phyloP scores from a whole-genome alignment of 2,888 invertebrate species.

The Boloria euphrosyne region DNA sequence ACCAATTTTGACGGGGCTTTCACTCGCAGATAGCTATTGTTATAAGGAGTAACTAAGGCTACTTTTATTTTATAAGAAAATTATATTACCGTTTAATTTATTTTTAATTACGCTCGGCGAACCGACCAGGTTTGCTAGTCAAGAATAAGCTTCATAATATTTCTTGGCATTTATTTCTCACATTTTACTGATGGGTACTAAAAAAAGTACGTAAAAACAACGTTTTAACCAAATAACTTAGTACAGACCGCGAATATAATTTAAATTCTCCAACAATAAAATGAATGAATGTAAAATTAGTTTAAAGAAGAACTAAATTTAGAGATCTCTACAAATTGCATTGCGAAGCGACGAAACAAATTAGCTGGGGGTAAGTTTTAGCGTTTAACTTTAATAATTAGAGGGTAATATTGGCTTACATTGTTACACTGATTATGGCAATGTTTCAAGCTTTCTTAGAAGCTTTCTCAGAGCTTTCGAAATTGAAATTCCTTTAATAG shows the following conservation, averaged over 20 bases:
- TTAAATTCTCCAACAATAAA: slow-evolving; percentile 7
- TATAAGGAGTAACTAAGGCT: no score
- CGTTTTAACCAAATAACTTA: no score
- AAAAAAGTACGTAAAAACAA: no score
- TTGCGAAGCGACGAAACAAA: slow-evolving; percentile 34
- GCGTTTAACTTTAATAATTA: slow-evolving; percentile 31
- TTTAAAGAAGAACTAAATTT: slow-evolving; percentile 29
- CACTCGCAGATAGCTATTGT: no score
- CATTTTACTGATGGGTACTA: no score
- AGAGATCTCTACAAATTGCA: slow-evolving; percentile 33
- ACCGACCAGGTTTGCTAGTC: no score
- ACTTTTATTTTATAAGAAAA: no score
- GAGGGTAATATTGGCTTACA: slow-evolving; percentile 26
- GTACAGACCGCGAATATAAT: neutral
- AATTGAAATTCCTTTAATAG: slow-evolving; percentile 11
- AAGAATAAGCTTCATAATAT: no score
- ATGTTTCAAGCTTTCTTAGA: neutral
- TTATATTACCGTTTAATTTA: no score
- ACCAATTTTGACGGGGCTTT: no score
- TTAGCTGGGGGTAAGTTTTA: slow-evolving; percentile 31
- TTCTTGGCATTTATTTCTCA: no score
- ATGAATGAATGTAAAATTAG: slow-evolving; percentile 26
- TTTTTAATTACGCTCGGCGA: no score
- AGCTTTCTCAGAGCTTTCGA: neutral
- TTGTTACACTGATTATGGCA: slow-evolving; percentile 16